Conservation (phyloP, 2,113 vertebrate species). For the Pogona vitticeps region DNA sequence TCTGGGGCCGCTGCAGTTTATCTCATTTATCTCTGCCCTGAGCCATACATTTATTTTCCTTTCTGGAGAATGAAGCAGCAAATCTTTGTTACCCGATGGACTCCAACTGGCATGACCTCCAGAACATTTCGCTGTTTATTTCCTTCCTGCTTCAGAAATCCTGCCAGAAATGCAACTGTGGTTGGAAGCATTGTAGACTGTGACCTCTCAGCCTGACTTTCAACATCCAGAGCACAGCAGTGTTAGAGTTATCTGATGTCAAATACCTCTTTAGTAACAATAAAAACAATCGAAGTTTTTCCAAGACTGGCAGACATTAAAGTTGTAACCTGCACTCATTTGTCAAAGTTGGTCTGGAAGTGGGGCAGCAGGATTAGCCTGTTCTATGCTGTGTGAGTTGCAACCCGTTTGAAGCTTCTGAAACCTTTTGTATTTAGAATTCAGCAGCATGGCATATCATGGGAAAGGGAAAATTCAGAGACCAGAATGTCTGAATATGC, state of each 20-base stretch:
- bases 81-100: background rate
- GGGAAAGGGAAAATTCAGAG: background rate
- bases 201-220: background rate
- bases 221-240: background rate
- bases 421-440: background rate
- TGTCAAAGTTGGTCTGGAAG: background rate
- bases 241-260: background rate
- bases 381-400: background rate
- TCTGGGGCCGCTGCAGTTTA: background rate
- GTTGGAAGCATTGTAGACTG: background rate
- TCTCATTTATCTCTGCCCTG: background rate
- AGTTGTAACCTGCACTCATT: background rate
- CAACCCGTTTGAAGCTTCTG: background rate
- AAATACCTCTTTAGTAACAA: background rate
- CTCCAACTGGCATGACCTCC: constrained; percentile 8
- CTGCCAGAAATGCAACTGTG: background rate
- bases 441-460: background rate
- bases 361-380: background rate
- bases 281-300: background rate
- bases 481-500: background rate
- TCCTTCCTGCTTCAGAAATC: rapidly evolving
- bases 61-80: background rate
- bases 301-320: background rate
- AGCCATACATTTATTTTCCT: background rate
- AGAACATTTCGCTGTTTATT: background rate